phyloP scores from a whole-genome alignment of 2,888 invertebrate genomes.

The Micoletzkya japonica region DNA sequence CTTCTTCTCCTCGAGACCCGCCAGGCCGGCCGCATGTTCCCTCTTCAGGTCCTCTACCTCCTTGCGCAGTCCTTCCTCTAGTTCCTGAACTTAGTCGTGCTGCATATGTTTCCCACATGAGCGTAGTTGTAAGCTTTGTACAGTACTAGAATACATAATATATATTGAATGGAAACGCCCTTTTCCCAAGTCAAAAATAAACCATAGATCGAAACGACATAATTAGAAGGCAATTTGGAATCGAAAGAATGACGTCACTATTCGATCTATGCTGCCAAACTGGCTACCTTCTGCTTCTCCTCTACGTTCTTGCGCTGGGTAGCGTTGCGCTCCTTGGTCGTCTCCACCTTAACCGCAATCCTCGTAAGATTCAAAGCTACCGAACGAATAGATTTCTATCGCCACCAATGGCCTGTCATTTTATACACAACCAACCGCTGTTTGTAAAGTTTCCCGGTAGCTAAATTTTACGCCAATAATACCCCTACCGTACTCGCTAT shows the following conservation, averaged over 20 bases:
- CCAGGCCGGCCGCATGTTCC: slow-evolving; percentile 17
- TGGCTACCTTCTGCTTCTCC: slow-evolving; percentile 6
- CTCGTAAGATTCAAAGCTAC: not conserved
- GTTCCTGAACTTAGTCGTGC: too few species aligned
- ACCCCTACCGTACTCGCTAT: too few species aligned
- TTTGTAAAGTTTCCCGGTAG: too few species aligned
- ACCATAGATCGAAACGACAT: not conserved
- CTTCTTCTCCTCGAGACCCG: slow-evolving; percentile 17
- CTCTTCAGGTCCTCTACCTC: slow-evolving; percentile 13
- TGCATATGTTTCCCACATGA: not conserved
- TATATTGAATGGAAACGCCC: not conserved
- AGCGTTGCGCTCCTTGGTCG: slow-evolving; percentile 13
- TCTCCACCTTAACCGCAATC: slow-evolving; percentile 12
- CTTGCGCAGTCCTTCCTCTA: not conserved
- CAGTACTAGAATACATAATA: not conserved
- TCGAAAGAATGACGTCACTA: too few species aligned
- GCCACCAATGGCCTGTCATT: not conserved
- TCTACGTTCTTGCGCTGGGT: slow-evolving; percentile 4
- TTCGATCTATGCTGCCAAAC: too few species aligned
- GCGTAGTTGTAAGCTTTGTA: not conserved
- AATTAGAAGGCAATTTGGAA: not conserved
- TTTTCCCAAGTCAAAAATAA: not conserved
- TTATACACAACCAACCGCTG: not conserved
- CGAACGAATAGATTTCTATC: not conserved
- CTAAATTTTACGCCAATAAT: too few species aligned